Conservation (phyloP, 37 sponge, comb jelly and placozoan genomes). For the Ianthella basta region DNA sequence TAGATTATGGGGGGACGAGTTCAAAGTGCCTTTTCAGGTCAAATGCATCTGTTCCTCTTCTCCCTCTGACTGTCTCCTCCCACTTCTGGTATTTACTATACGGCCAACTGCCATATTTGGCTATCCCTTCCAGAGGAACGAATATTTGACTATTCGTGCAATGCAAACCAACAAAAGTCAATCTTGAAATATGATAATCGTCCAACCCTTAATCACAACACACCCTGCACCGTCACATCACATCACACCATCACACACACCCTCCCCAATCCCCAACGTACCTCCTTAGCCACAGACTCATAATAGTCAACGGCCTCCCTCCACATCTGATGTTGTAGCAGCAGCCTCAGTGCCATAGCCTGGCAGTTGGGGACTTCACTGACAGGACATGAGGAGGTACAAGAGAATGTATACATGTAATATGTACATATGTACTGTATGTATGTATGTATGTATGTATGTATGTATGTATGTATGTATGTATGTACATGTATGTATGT, state of each 20-base stretch:
- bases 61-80: too few species aligned
- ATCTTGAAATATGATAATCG: too few species aligned
- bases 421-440: neutral
- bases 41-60: too few species aligned
- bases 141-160: too few species aligned
- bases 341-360: conserved; percentile 33
- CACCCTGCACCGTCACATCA: neutral
- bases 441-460: neutral
- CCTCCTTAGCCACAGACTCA: neutral
- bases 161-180: too few species aligned
- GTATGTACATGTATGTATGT: neutral
- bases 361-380: conserved; percentile 52
- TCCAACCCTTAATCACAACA: conserved; percentile 27
- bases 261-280: neutral
- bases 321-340: conserved; percentile 61
- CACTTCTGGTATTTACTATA: too few species aligned
- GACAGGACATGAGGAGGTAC: neutral
- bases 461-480: neutral
- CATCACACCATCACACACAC: conserved; percentile 18
- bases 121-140: too few species aligned
- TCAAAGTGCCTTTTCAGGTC: too few species aligned
- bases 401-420: neutral
- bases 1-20: too few species aligned
- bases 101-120: too few species aligned
- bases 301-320: conserved; percentile 54